Evolutionary conservation across 2,888 invertebrate genomes (phyloP), one percentile per base, ranked within the genome.

Genomic region (Campoplex nolae): DNA sequence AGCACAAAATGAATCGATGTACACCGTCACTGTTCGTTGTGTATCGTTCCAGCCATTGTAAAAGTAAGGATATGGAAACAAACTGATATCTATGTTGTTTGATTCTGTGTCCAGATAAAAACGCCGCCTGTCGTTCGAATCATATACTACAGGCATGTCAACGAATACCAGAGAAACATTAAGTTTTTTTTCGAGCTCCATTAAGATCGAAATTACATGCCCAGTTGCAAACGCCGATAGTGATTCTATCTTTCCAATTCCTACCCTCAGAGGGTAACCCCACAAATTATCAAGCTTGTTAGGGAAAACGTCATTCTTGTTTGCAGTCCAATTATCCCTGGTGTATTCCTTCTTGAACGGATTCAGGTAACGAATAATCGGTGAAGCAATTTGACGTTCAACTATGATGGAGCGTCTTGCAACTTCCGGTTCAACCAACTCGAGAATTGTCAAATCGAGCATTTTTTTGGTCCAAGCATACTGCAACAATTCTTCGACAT

Each of bases 221-320:
- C 86, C 13, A 0, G 32, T 8, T 4, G 81, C 23, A 38, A 85
- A 70, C 0, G 88, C 89, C 1, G 85, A 51, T 1, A 65, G 56
- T 4, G 86, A 7, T 0, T 48, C 0, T 0, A 86, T 13, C 0
- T 2, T 2, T 0, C 16, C 16, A 3, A 48, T 6, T 3, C 42
- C 76, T 4, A 89, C 76, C 3, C 23, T 83, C 0, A 92, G 8
- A 0, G 87, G 85, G 48, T 90, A 87, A 4, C 89, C 89, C 45
- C 89, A 48, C 76, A 91, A 87, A 79, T 92, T 75, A 1, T 9
- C 48, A 7, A 88, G 3, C 35, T 91, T 89, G 28, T 90, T 68
- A 0, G 91, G 90, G 28, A 90, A 90, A 6, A 42, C 13, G 13
- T 70, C n/a, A 28, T 9, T 28, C 35, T 18, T 6, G 3, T 23